These are phyloP conservation scores for Platalea minor DNA, from an alignment of 2,797 vertebrate genomes.

Conservation along the genomic window DNA sequence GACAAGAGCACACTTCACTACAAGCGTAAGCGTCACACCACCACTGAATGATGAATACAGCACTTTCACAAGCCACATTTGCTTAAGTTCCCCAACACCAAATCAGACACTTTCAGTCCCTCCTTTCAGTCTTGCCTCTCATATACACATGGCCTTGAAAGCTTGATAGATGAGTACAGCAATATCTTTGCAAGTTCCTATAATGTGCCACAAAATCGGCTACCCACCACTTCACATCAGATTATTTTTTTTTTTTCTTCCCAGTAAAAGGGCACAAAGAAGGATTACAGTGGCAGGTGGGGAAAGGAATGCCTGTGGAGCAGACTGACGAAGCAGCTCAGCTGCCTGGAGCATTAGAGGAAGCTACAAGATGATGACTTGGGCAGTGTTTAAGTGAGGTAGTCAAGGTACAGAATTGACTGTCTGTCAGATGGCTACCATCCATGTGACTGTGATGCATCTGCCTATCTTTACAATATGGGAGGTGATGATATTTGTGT, in stretches of 20 bases:
- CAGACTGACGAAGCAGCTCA: background rate
- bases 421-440: background rate
- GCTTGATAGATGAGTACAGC: background rate
- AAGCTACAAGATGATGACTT: background rate
- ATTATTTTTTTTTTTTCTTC: too few relatives aligned
- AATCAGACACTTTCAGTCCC: background rate
- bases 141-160: background rate
- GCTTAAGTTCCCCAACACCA: background rate
- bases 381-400: background rate
- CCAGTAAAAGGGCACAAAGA: background rate
- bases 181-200: background rate
- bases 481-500: background rate
- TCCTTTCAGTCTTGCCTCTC: background rate
- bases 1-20: background rate
- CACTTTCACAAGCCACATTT: background rate
- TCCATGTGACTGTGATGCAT: background rate
- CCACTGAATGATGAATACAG: background rate
- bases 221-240: background rate
- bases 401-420: background rate
- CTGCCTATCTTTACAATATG: background rate
- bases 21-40: accelerated
- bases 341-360: background rate
- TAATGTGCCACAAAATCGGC: background rate
- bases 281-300: background rate
- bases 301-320: background rate